Base-by-base conservation (phyloP, 2,113 vertebrate species). In the Grus americana region DNA sequence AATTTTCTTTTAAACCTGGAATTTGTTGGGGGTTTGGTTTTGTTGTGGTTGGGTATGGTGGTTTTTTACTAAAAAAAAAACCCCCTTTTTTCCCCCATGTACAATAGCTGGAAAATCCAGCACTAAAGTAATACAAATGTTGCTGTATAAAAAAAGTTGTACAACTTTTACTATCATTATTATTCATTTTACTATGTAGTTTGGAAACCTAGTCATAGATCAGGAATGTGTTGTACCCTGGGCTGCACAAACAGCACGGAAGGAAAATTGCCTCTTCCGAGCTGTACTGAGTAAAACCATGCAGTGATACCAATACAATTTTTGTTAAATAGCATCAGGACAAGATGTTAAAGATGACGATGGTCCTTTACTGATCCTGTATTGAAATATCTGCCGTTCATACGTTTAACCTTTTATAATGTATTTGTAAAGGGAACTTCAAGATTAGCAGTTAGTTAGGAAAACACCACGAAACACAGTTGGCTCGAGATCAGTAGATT, bases 181-280 rank as follows among this genome's bases (percentile, higher is more conserved):
- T 94, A 92, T 93, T 93, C 89, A 55, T 87, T 95, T 95, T 79
- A 86, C 76, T 59, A 19, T 19, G 91, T 20, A 61, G 88, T 83
- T 93, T 91, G 91, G 89, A 81, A 94, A 67, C 65, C 17, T 32
- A 32, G 84, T 95, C 95, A 93, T 79, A 22, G 89, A 92, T 55
- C 61, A 89, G 96, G 93, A 95, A 96, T 95, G 94, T 81, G 78
- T 92, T 59, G 86, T 86, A 91, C 83, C 80, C 83, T 26, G 79
- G 4, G 26, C 91, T 79, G 89, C 73, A 85, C 84, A 75, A 93
- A 91, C 94, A 89, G 83, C 91, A 91, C 26, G 9, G 81, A 87
- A 87, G 80, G 91, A 79, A 86, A 95, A 79, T 34, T 17, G 22
- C 76, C 70, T 89, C 78, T 79, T 88, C 67, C 62, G 16, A 57